Percentiles rank a stretch among this genome's conserved stretches.
These are phyloP conservation scores for Dromas ardeola DNA, from an alignment of 2,113 vertebrate genomes.

Conservation along the genomic window DNA sequence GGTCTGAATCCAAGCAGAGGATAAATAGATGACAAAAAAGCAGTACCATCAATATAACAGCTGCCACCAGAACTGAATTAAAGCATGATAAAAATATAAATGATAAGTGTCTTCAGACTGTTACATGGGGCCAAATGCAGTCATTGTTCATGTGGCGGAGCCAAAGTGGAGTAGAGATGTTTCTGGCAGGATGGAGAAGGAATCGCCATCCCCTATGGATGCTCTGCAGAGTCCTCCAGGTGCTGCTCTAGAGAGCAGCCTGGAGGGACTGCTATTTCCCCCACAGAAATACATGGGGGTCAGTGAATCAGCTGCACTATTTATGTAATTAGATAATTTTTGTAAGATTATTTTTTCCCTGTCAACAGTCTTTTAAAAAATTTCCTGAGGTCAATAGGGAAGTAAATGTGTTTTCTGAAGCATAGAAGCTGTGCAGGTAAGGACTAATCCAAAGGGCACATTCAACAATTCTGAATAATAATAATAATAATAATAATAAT, in stretches of 20 bases:
- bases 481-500: neutral
- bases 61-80: neutral
- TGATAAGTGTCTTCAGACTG: neutral
- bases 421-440: neutral
- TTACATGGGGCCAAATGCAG: neutral
- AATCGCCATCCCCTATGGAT: neutral
- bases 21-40: neutral
- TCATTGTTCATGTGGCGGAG: neutral
- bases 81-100: neutral
- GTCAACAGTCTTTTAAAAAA: fast-evolving
- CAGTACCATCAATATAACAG: neutral
- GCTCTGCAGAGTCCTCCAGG: neutral
- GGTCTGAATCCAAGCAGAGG: neutral
- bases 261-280: neutral
- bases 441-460: neutral
- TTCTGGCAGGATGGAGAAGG: neutral
- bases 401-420: neutral
- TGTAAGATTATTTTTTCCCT: neutral
- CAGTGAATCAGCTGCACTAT: neutral
- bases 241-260: neutral
- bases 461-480: neutral
- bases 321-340: neutral
- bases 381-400: neutral
- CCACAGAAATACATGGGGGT: neutral
- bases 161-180: neutral